Evolutionary conservation across 2,888 invertebrate species (phyloP).

Genomic region (Noctuana brunneofusca): DNA sequence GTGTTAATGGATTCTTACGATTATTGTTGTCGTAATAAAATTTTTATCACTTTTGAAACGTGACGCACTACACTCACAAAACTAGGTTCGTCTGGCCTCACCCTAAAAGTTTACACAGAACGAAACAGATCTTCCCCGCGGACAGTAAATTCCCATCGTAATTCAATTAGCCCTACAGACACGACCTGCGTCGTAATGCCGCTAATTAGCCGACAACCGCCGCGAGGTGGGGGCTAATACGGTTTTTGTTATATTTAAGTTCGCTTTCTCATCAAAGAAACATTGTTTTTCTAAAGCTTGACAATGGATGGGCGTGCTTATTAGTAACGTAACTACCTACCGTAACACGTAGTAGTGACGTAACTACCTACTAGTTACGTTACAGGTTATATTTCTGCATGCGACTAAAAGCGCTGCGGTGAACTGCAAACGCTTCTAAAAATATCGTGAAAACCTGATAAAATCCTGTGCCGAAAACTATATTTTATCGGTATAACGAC

Average conservation of each 20-base stretch:
- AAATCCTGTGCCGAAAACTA: too few species aligned
- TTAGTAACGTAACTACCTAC: neutral
- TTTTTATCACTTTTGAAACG: neutral
- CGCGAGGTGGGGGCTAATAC: neutral
- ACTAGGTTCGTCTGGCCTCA: neutral
- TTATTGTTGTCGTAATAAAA: neutral
- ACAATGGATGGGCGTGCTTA: neutral
- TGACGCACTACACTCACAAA: neutral
- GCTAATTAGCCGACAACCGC: slow-evolving; percentile 5
- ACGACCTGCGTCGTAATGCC: neutral
- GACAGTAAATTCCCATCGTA: neutral
- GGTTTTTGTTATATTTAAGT: neutral
- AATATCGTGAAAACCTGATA: too few species aligned
- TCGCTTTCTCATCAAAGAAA: neutral
- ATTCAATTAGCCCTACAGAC: neutral
- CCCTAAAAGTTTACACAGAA: neutral
- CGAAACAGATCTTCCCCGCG: neutral
- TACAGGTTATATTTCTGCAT: too few species aligned
- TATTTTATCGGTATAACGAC: too few species aligned
- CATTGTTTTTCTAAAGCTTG: neutral
- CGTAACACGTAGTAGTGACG: too few species aligned
- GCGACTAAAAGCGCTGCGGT: too few species aligned
- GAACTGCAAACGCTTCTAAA: too few species aligned
- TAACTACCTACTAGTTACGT: too few species aligned
- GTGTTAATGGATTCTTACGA: neutral